Evolutionary conservation across 2,888 invertebrate species (phyloP).

Genomic region (Agrilus mali): DNA sequence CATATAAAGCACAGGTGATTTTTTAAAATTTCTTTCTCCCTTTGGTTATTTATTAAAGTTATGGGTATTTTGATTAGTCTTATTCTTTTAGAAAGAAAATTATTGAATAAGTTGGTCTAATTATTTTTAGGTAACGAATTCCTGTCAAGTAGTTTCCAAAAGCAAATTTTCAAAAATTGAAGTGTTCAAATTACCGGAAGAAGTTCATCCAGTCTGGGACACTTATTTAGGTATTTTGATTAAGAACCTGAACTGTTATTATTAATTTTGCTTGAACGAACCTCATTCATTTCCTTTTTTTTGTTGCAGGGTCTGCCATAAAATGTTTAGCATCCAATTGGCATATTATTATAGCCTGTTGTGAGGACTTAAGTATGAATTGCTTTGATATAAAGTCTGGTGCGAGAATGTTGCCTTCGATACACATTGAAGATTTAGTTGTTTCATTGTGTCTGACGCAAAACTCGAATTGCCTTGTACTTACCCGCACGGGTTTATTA

Average conservation of each 20-base stretch:
- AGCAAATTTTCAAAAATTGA: conserved; percentile 46
- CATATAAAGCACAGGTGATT: conserved; percentile 28
- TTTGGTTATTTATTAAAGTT: too few relatives aligned
- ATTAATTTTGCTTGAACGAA: conserved; percentile 5
- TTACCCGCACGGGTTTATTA: conserved; percentile 41
- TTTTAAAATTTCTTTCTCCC: too few relatives aligned
- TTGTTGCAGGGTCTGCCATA: conserved; percentile 41
- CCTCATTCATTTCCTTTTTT: background rate
- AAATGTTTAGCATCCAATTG: conserved; percentile 47
- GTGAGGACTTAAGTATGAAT: conserved; percentile 56
- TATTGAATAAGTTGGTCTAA: too few relatives aligned
- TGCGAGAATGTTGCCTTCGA: conserved; percentile 37
- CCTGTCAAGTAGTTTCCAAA: conserved; percentile 39
- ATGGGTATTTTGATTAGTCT: background rate
- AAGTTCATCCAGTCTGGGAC: conserved; percentile 56
- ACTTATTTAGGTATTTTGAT: conserved; percentile 52
- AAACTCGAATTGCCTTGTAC: conserved; percentile 36
- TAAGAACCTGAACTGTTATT: too few relatives aligned
- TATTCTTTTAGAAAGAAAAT: conserved; percentile 14
- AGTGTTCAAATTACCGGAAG: conserved; percentile 40
- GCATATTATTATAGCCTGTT: conserved; percentile 47
- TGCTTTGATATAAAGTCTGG: conserved; percentile 42
- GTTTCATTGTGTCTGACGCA: conserved; percentile 43
- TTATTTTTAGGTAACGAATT: conserved; percentile 29
- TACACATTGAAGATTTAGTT: conserved; percentile 44